These are phyloP conservation scores for Nothoprocta pentlandii DNA, from an alignment of 2,113 vertebrate species.

Conservation along the genomic window DNA sequence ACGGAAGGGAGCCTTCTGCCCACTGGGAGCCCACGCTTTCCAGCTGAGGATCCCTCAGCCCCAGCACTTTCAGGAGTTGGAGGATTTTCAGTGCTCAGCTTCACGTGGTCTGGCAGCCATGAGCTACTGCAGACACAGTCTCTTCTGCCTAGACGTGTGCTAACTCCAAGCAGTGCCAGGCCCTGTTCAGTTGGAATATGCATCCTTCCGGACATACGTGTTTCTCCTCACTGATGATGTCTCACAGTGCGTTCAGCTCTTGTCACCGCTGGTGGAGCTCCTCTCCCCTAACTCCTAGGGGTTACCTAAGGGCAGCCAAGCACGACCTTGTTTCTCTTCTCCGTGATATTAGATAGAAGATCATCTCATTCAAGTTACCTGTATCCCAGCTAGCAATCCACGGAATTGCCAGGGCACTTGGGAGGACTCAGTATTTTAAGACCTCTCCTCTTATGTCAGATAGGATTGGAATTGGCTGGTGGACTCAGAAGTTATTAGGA, in stretches of 20 bases:
- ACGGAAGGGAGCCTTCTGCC: not conserved
- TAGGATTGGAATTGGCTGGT: slow-evolving; percentile 62
- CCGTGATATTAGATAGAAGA: rapidly evolving
- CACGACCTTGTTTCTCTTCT: not conserved
- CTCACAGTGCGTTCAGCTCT: not conserved
- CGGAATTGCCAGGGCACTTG: not conserved
- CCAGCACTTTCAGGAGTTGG: rapidly evolving
- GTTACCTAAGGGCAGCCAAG: not conserved
- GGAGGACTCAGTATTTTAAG: not conserved
- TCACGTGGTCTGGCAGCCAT: not conserved
- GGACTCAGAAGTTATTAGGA: slow-evolving; percentile 66
- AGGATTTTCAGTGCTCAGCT: not conserved
- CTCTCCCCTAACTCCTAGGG: not conserved
- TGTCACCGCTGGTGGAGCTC: not conserved
- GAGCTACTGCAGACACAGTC: not conserved
- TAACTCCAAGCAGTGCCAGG: not conserved
- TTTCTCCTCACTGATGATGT: not conserved
- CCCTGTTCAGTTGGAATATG: not conserved
- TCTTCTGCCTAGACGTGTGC: not conserved
- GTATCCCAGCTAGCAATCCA: not conserved
- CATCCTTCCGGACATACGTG: not conserved
- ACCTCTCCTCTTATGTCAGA: not conserved
- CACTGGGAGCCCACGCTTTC: not conserved
- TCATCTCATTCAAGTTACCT: not conserved
- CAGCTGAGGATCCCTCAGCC: not conserved